Evolutionary conservation across 2,888 invertebrate genomes (phyloP), one percentile per base, ranked within the genome.

Genomic region (Griposia aprilina): DNA sequence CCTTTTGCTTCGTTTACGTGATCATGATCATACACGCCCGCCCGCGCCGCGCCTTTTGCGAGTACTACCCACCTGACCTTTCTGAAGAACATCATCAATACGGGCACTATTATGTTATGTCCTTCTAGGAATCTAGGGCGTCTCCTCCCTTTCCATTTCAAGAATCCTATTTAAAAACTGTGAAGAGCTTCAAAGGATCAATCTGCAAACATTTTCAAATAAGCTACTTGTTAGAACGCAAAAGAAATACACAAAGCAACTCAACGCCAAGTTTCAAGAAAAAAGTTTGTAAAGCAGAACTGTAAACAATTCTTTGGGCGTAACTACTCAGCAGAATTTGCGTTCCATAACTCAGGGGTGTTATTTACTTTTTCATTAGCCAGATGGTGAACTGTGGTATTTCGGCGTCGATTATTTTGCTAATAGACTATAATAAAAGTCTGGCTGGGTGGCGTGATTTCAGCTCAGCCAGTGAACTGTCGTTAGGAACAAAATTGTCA

Each of bases 401-500:
- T 90, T 80, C 81, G 76, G 76, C 84, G 77, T 72, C 87, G 84
- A 92, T 91, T 90, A 91, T 90, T 89, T 85, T 75, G 72, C 84
- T 90, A 91, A 91, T 90, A 89, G 89, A 82, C 88, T 88, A 76
- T 89, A 90, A 90, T 90, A 90, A 90, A 86, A 79, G 84, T 75
- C 79, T 77, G 78, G 26, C 74, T 85, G 80, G 74, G 72, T 85
- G 79, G 82, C 87, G 86, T 90, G 90, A 90, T 91, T 91, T 89
- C 78, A 90, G 88, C 86, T 89, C 89, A 90, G 84, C 89, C 89
- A 91, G 89, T 92, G 92, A 94, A 94, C 93, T 92, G 93, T 93
- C 90, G 89, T 90, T 90, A 90, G 90, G 90, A 89, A 91, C 91
- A 91, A 93, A 94, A 95, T 94, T 92, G 92, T 88, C 83, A 85